Base-by-base conservation (phyloP, 2,888 invertebrate genomes). In the Nemoura dubitans region DNA sequence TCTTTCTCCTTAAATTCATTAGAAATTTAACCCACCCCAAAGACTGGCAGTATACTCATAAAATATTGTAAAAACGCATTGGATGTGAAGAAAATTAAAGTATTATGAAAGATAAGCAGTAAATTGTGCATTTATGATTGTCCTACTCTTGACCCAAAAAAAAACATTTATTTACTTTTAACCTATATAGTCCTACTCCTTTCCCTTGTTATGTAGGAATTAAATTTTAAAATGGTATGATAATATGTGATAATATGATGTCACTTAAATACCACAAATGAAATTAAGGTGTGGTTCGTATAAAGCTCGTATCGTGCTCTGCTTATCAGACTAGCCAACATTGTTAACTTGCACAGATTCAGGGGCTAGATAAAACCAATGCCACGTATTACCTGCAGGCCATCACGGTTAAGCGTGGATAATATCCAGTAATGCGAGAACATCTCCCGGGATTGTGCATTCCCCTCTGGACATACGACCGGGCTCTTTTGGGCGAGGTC, bases 401-500 rank as follows among this genome's bases (percentile, higher is more conserved):
- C 59, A 21, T 59, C 59, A 59, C 59, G 21, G 2, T 59, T 59
- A 59, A 59, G 59, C 59, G 21, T 59, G 59, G 59, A 59, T 16
- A 36, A 59, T 59, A n/a, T n/a, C n/a, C n/a, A n/a, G 59, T 59
- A 59, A 59, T 59, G 59, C 59, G 59, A 59, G 59, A 16, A 59
- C 21, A 59, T 59, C 59, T 59, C 59, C 59, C 59, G 59, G 59
- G 59, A 59, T 59, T 59, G 59, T 21, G 59, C 59, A 59, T 59
- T 2, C 2, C 59, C 59, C 59, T 10, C 36, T 36, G 5, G 5
- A 3, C 59, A 16, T 7, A 59, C 6, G 59, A 16, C 59, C 3
- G 59, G 59, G 3, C 59, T 59, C 59, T 59, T 59, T 59, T 59
- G 59, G 59, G 59, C 59, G 59, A 59, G 59, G 59, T 59, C 59